Evolutionary conservation across 92 coral and sea anemone species (phyloP).

Genomic region (Umimayanthus kanabou): DNA sequence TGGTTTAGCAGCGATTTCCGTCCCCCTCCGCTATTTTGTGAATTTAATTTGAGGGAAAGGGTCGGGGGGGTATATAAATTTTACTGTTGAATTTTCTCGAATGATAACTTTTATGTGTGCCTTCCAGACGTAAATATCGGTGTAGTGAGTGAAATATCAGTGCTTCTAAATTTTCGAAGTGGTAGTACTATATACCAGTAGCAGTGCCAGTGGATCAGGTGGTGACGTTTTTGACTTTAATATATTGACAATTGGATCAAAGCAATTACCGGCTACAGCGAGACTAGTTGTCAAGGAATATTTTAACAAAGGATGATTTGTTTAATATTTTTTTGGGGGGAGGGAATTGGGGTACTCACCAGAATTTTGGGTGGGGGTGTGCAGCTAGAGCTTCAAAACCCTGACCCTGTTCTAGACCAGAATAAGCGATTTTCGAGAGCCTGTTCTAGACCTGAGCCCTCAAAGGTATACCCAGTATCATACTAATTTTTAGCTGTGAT

Average conservation of each 20-base stretch:
- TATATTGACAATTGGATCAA: slow-evolving; percentile 8
- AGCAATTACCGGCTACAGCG: neutral
- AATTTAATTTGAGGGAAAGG: neutral
- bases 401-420: slow-evolving; percentile 1
- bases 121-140: neutral
- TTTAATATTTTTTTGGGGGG: slow-evolving; percentile 8
- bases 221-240: slow-evolving; percentile 6
- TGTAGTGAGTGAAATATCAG: neutral
- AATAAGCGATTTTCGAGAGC: slow-evolving; percentile 6
- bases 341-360: neutral
- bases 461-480: slow-evolving; percentile 10
- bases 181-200: slow-evolving; percentile 10
- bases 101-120: slow-evolving; percentile 3
- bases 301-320: slow-evolving; percentile 13
- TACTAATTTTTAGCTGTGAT: slow-evolving; percentile 11
- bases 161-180: neutral
- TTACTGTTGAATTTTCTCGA: neutral
- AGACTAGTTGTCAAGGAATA: slow-evolving; percentile 20
- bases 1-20: neutral
- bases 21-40: neutral
- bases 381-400: slow-evolving; percentile 16
- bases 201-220: slow-evolving; percentile 4
- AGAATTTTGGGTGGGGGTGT: neutral
- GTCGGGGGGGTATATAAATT: neutral
- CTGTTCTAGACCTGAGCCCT: slow-evolving; percentile 6